Conservation (phyloP, 2,113 vertebrate genomes). For the Phalacrocorax brasilianus region DNA sequence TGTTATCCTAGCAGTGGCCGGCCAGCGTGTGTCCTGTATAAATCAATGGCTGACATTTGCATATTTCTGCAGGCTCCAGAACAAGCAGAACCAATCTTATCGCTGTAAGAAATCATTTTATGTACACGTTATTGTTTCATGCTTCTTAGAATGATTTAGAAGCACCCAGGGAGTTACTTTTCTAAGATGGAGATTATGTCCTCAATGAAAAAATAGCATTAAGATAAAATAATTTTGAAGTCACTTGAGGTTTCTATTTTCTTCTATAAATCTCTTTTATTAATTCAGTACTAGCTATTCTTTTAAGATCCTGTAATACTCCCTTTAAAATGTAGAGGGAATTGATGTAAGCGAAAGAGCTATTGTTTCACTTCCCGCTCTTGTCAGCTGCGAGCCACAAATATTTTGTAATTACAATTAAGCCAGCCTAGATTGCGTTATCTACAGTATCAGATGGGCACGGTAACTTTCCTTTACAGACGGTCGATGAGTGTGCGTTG, state of each 20-base stretch:
- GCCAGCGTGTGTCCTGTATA: background rate
- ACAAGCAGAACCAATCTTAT: background rate
- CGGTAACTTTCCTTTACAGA: background rate
- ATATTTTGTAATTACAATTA: background rate
- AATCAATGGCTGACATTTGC: background rate
- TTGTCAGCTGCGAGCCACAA: conserved; percentile 12
- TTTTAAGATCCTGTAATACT: background rate
- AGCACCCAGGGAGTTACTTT: background rate
- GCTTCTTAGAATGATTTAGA: background rate
- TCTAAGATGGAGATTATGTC: background rate
- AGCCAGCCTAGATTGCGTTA: background rate
- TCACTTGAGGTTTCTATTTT: background rate
- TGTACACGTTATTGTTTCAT: background rate
- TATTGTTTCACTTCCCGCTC: conserved; percentile 28
- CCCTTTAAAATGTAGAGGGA: background rate
- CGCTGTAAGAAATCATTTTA: background rate
- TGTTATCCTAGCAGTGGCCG: background rate
- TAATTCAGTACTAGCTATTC: background rate
- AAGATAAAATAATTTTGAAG: conserved; percentile 4
- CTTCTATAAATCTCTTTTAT: background rate
- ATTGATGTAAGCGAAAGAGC: background rate
- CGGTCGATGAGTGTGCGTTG: accelerated
- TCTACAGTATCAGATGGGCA: conserved; percentile 11
- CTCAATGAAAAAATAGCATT: background rate
- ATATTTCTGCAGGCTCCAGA: background rate